Evolutionary conservation across 2,797 vertebrate genomes (phyloP).

Genomic region (Babyrousa celebensis): DNA sequence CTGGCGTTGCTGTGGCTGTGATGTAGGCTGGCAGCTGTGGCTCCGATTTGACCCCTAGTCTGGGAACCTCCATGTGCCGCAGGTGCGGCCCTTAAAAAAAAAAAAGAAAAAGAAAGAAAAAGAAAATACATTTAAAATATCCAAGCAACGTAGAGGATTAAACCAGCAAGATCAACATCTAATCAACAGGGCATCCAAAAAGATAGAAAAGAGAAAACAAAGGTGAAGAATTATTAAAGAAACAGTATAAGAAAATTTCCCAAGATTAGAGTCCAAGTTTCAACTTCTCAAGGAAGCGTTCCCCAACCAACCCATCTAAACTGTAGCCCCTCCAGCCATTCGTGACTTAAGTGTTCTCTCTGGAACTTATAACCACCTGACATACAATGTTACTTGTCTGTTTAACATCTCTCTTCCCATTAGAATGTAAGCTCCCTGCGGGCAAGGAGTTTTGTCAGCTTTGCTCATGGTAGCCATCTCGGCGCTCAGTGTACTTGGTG

Average conservation of each 20-base stretch:
- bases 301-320: neutral
- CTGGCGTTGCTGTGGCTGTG: too few species aligned
- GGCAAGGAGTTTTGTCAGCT: neutral
- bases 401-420: neutral
- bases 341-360: neutral
- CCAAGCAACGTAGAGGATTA: neutral
- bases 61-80: too few species aligned
- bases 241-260: neutral
- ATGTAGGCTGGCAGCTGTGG: too few species aligned
- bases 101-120: neutral
- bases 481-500: too few species aligned
- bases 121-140: neutral
- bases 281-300: neutral
- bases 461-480: neutral
- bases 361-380: neutral
- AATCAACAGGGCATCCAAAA: neutral
- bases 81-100: neutral
- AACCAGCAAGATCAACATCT: neutral
- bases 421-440: neutral
- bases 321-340: neutral
- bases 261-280: neutral
- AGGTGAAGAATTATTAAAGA: neutral
- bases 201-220: neutral
- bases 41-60: too few species aligned
- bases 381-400: too few species aligned